These are phyloP conservation scores for Panopea generosa DNA, from an alignment of 2,888 invertebrate genomes.

Conservation along the genomic window DNA sequence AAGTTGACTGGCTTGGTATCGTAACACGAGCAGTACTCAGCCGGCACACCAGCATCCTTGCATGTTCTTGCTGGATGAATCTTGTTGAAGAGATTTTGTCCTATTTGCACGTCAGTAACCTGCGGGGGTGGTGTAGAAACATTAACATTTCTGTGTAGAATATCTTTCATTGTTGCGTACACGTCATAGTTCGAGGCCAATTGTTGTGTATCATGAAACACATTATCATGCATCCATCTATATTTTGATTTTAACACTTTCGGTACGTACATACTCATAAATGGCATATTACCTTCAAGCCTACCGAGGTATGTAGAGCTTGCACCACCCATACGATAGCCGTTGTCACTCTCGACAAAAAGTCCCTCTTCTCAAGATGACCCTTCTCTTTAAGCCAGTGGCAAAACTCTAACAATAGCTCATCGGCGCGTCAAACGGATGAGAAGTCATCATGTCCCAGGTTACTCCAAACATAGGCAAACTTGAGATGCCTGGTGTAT, in stretches of 20 bases:
- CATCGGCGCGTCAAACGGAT: slow-evolving; percentile 91
- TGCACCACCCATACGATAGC: slow-evolving; percentile 83
- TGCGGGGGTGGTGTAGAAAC: background rate
- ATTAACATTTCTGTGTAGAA: background rate
- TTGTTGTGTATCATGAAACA: slow-evolving; percentile 88
- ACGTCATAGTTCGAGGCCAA: slow-evolving; percentile 94
- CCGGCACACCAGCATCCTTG: background rate
- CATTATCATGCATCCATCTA: slow-evolving; percentile 88
- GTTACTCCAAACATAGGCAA: slow-evolving; percentile 94
- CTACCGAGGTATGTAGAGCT: slow-evolving; percentile 89
- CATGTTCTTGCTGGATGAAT: background rate
- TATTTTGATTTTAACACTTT: slow-evolving; percentile 89
- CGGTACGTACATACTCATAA: slow-evolving; percentile 91
- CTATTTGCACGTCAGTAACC: background rate
- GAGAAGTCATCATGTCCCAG: slow-evolving; percentile 95
- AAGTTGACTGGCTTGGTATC: background rate
- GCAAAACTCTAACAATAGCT: slow-evolving; percentile 88
- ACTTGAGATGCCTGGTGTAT: slow-evolving; percentile 88
- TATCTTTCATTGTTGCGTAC: slow-evolving; percentile 89
- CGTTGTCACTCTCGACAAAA: slow-evolving; percentile 92
- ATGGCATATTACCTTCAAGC: slow-evolving; percentile 94
- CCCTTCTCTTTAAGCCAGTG: slow-evolving; percentile 83
- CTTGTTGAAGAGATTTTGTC: background rate
- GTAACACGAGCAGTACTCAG: background rate
- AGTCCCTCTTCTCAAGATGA: slow-evolving; percentile 70